These are phyloP conservation scores for Rhopalosiphum padi DNA, from an alignment of 1,140 invertebrate species.

Conservation along the genomic window DNA sequence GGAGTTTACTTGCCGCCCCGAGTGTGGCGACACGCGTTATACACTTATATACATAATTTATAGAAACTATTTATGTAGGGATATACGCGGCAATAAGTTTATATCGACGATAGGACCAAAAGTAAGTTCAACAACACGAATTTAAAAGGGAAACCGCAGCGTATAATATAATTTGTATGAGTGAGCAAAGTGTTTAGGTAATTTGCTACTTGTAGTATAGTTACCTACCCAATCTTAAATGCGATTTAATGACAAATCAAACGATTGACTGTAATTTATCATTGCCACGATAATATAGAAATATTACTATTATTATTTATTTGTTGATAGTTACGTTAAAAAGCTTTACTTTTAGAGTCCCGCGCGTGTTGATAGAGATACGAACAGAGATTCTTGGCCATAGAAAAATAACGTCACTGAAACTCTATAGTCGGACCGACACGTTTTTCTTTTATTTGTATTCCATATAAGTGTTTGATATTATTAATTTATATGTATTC, in stretches of 20 bases:
- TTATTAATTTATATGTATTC: conserved; percentile 6
- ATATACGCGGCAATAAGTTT: background rate
- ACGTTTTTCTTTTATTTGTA: background rate
- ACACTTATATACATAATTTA: background rate
- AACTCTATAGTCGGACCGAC: background rate
- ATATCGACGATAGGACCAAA: background rate
- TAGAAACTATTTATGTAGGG: background rate
- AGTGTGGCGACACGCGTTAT: background rate
- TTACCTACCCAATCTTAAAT: background rate
- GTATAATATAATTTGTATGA: background rate
- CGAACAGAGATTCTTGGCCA: background rate
- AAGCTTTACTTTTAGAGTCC: background rate
- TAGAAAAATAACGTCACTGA: background rate
- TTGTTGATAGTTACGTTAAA: background rate
- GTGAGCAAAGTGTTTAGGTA: background rate
- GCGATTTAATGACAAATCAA: too few relatives aligned
- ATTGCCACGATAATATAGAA: background rate
- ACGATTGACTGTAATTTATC: too few relatives aligned
- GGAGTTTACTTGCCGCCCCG: background rate
- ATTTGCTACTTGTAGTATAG: background rate
- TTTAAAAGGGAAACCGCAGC: background rate
- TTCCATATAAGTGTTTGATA: background rate
- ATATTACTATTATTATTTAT: background rate
- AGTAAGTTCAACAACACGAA: background rate
- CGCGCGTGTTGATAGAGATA: too few relatives aligned